Percentiles rank a stretch among this genome's conserved stretches.
Evolutionary conservation across 2,113 vertebrate genomes (phyloP).

Genomic region (Petrocephalus microphthalmus): DNA sequence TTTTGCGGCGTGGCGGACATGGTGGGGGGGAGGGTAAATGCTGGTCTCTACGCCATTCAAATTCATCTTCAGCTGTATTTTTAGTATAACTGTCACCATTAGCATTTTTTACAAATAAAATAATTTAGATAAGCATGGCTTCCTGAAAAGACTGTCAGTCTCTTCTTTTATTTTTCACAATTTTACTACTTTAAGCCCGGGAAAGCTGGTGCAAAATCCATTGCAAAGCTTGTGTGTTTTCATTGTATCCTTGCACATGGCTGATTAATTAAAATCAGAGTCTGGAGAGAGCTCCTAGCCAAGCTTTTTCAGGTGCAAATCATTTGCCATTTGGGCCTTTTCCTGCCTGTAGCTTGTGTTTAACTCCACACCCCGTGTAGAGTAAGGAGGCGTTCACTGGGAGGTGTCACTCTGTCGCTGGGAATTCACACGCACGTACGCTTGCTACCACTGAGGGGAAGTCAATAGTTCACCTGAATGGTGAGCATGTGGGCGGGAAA

Average conservation of each 20-base stretch:
- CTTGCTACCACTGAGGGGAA: neutral
- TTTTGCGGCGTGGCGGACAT: neutral
- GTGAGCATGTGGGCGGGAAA: neutral
- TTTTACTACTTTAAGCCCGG: neutral
- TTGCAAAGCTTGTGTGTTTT: neutral
- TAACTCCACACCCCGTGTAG: conserved; percentile 16
- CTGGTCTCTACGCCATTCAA: neutral
- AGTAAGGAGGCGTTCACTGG: neutral
- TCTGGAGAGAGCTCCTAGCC: neutral
- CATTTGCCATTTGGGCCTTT: neutral
- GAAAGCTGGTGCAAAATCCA: neutral
- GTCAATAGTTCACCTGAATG: conserved; percentile 9
- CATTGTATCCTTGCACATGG: neutral
- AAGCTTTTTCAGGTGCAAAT: conserved; percentile 9
- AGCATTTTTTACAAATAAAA: neutral
- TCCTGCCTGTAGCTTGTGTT: neutral
- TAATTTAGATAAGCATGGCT: neutral
- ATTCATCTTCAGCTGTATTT: neutral
- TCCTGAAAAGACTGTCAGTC: neutral
- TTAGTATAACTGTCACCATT: neutral
- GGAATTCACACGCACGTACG: neutral
- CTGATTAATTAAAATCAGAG: neutral
- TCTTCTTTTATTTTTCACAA: neutral
- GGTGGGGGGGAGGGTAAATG: neutral
- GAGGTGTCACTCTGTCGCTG: neutral